Evolutionary conservation across 2,888 invertebrate species (phyloP), one percentile per base, ranked within the genome.

Genomic region (Meteorus colon): DNA sequence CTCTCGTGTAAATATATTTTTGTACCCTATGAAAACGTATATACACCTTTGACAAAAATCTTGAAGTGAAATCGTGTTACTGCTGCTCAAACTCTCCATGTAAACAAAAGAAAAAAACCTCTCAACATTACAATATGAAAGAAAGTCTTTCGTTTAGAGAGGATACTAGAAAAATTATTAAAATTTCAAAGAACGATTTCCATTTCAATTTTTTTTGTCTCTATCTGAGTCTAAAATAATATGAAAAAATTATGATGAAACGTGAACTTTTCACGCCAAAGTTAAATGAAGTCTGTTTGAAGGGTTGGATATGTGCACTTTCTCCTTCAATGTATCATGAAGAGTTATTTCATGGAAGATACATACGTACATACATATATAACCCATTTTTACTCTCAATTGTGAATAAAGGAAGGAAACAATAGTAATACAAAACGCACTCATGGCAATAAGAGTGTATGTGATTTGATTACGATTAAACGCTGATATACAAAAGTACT

Each of bases 1-100:
- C 69, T 77, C 51, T 77, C 65, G 77, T 80, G 77, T 82, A 83
- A 79, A 84, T 84, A 83, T 86, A 85, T 85, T 86, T 86, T 86
- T 86, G 79, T 86, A 86, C 79, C 80, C 79, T 78, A 73, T 76
- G 73, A 76, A 79, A 76, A 55, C 62, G n/a, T 24, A 74, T 29
- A 73, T 29, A 19, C 45, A 68, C 27, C 68, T 45, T 68, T 51
- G 31, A 51, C 51, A 68, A 19, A 41, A 68, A 68, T 51, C 14
- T 68, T 5, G 14, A 68, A 63, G 27, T 31, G 4, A 12, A 63
- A 29, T 14, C 8, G 63, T 63, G n/a, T 63, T 31, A 34, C 34
- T 19, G 19, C 55, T 55, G 55, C 31, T 63, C 63, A 63, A 63
- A n/a, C 8, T 34, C 34, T 31, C 14, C 31, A 34, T 34, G 14